These are phyloP conservation scores for Forbesichthys papilliferus DNA, from an alignment of 2,113 vertebrate species.

Conservation along the genomic window DNA sequence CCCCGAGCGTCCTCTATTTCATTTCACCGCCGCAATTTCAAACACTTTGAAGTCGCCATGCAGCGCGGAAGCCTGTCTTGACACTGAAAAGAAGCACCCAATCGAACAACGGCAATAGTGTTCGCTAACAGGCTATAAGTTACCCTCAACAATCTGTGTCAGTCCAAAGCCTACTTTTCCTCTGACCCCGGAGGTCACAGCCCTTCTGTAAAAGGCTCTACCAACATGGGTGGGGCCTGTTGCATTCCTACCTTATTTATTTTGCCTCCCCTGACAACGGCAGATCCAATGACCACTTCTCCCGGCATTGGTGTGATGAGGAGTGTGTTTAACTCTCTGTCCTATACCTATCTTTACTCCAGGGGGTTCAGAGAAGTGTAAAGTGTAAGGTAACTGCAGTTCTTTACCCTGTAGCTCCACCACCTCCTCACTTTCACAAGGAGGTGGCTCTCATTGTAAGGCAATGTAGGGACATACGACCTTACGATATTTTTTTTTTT, in stretches of 20 bases:
- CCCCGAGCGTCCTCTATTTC: conserved; percentile 21
- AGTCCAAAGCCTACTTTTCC: conserved; percentile 38
- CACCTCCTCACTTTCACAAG: conserved; percentile 39
- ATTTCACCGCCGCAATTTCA: conserved; percentile 14
- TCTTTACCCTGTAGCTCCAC: conserved; percentile 20
- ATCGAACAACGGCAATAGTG: conserved; percentile 45
- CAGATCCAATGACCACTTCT: conserved; percentile 51
- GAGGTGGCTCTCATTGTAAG: conserved; percentile 56
- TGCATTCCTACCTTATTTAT: conserved; percentile 62
- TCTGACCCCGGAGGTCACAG: conserved; percentile 40
- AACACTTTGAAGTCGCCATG: conserved; percentile 43
- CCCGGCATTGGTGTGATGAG: conserved; percentile 27
- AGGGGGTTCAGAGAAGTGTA: conserved; percentile 20
- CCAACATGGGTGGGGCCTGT: conserved; percentile 7
- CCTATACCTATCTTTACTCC: too few relatives aligned
- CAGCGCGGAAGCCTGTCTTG: conserved; percentile 26
- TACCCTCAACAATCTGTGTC: conserved; percentile 54
- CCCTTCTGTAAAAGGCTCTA: conserved; percentile 48
- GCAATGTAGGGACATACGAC: not conserved
- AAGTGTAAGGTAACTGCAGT: not conserved
- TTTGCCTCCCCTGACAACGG: conserved; percentile 60
- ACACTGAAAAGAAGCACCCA: conserved; percentile 38
- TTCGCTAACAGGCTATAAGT: conserved; percentile 54
- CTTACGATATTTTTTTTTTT: too few relatives aligned
- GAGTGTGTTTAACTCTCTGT: not conserved